Base-by-base conservation (phyloP, 2,113 vertebrate genomes). In the Misgurnus mizolepis region DNA sequence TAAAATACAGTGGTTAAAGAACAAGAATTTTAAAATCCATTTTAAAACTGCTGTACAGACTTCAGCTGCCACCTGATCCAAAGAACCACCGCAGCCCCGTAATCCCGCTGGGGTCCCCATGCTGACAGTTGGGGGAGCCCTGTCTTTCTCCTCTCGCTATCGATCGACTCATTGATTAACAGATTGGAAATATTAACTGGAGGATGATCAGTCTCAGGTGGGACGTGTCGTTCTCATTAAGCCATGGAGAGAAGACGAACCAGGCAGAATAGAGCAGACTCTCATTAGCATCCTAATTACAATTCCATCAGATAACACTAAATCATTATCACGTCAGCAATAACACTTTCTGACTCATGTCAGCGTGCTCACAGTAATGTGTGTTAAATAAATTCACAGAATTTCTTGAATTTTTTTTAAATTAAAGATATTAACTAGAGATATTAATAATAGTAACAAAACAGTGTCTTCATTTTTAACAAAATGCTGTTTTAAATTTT, bases 181-280 rank as follows among this genome's bases (percentile, higher is more conserved):
- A 91, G 90, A 92, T 92, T 91, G 92, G 90, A 91, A 92, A 93
- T 93, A 93, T 93, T 92, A 93, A 94, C 91, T 92, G 89, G 90
- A 90, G 91, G 90, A 93, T 92, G 89, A 92, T 91, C 89, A 90
- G 86, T 92, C 91, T 89, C 84, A 87, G 85, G 74, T 87, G 85
- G 83, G 76, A 84, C 85, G 80, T 90, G 90, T 92, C 89, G 88
- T 91, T 90, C 89, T 75, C 87, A 92, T 91, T 90, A 90, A 74
- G 80, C 84, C 89, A 84, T 78, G 80, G 74, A 79, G 82, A 50
- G 77, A 81, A 85, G 61, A 68, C 56, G 62, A 79, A 83, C 84
- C 0, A 58, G 78, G 27, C 34, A 22, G 43, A 60, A 43, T 56
- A 40, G 73, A 85, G 85, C 86, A 84, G 80, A 79, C 80, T 79